These are phyloP conservation scores for Mimumesa dahlbomi DNA, from an alignment of 2,888 invertebrate species.

Conservation along the genomic window DNA sequence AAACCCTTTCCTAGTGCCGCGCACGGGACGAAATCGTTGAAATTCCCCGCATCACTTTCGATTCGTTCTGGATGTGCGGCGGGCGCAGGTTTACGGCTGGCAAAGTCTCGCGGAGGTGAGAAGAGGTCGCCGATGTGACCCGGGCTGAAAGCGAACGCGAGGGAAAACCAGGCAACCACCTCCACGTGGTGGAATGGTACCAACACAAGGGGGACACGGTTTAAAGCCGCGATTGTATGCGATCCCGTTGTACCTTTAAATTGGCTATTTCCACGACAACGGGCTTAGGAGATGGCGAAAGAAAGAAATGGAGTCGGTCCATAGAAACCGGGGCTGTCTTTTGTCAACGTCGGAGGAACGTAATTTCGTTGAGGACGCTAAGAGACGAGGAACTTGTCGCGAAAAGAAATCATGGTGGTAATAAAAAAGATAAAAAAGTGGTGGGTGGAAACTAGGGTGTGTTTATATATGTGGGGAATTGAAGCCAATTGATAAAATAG, in stretches of 20 bases:
- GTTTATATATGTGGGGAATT: too few relatives aligned
- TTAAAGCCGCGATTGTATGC: conserved; percentile 53
- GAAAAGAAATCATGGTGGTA: conserved; percentile 9
- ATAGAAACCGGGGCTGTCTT: conserved; percentile 41
- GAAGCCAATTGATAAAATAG: too few relatives aligned
- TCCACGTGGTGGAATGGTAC: conserved; percentile 31
- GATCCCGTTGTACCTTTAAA: conserved; percentile 59
- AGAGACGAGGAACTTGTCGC: conserved; percentile 6
- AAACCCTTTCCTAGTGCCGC: too few relatives aligned
- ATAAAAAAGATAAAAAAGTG: too few relatives aligned
- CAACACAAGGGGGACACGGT: conserved; percentile 19
- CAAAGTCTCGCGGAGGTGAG: conserved; percentile 34
- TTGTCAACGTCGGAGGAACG: conserved; percentile 45
- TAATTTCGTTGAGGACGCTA: conserved; percentile 52
- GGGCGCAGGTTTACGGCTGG: conserved; percentile 38
- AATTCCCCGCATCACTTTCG: conserved; percentile 44
- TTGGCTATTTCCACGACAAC: conserved; percentile 56
- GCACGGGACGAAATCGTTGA: conserved; percentile 22
- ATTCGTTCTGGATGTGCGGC: conserved; percentile 61
- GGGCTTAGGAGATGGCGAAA: conserved; percentile 7
- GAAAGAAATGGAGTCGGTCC: conserved; percentile 25
- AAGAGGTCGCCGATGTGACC: conserved; percentile 54
- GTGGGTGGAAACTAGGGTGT: too few relatives aligned
- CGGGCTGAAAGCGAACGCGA: conserved; percentile 52
- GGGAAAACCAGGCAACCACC: conserved; percentile 26